Evolutionary conservation across 1,140 invertebrate genomes (phyloP), one percentile per base, ranked within the genome.

Genomic region (Anagrus nilaparvatae): DNA sequence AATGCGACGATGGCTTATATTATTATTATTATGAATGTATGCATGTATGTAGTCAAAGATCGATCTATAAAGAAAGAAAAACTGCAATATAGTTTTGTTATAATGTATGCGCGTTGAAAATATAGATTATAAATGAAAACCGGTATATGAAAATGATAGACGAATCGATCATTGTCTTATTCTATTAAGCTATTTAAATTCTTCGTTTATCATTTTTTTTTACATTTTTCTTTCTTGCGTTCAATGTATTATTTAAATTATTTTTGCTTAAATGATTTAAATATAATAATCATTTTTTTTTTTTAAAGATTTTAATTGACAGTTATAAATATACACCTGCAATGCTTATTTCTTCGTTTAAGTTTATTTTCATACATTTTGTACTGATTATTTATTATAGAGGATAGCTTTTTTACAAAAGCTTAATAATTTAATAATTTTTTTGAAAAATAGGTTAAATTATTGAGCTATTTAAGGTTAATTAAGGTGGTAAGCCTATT

Each of bases 21-120:
- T 54, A 51, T 56, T 59, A 54, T 52, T 58, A 41, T 58, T 55
- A 31, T 40, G 37, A 45, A 40, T 10, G 12, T 8, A n/a, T 30
- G n/a, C 16, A 41, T 32, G 37, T 31, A 46, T 46, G 44, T 34
- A 25, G 33, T 33, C 28, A 30, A 14, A 6, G 5, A 6, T 12
- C 12, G 24, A 12, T 12, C 6, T 6, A 25, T 8, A 25, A 8
- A 12, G 6, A 25, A 25, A 12, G 6, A 25, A 25, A 6, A 25
- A 12, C 24, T 8, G 12, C 24, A 25, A 25, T 25, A 12, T 8
- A 12, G 6, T 8, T 12, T 12, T 8, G 12, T 12, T 12, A 25
- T 6, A 12, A 25, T 12, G 6, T 25, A 12, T 6, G 6, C 6
- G 6, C 1, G 24, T 12, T 8, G 24, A 8, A 12, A 12, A 25